Evolutionary conservation across 2,797 vertebrate species (phyloP), one percentile per base, ranked within the genome.

Genomic region (Oreortyx pictus): DNA sequence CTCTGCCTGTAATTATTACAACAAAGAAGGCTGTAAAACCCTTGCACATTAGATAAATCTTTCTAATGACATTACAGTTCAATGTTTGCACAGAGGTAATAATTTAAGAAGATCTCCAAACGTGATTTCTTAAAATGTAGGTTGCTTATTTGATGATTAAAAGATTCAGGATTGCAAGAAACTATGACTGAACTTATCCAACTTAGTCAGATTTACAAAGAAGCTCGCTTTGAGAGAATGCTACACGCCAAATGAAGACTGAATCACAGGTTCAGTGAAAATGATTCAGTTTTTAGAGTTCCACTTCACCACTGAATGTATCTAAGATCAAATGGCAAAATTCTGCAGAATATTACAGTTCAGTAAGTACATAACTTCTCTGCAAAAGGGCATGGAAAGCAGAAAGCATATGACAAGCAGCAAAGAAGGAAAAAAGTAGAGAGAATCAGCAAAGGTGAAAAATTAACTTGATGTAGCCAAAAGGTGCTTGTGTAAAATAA

Each of bases 301-400:
- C 7, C 23, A 61, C 5, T 80, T 82, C 49, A 65, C 37, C 29
- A 79, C 59, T 78, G 43, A 84, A 75, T 71, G 78, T 89, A 86
- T 82, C 59, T 84, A 74, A 76, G 67, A 91, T 92, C 75, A 90
- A 93, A 68, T 83, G 49, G 87, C 54, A 93, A 95, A 93, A 79
- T 73, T 82, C 46, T 91, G 68, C 83, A 92, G 96, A 82, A 71
- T 56, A 95, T 67, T 90, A 77, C 75, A 74, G 57, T 83, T 91
- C 60, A 78, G 64, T 68, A 78, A n/a, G 50, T 60, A 88, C 73
- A 14, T 71, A 78, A 22, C 80, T 75, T 83, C 70, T 88, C 81
- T 96, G 67, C 43, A 85, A 64, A 77, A 88, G 65, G 57, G 71
- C 61, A 86, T 80, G 72, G 81, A 91, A 94, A 47, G 39, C 64